phyloP scores from a whole-genome alignment of 2,797 vertebrate genomes.

The Syngnathus acus region DNA sequence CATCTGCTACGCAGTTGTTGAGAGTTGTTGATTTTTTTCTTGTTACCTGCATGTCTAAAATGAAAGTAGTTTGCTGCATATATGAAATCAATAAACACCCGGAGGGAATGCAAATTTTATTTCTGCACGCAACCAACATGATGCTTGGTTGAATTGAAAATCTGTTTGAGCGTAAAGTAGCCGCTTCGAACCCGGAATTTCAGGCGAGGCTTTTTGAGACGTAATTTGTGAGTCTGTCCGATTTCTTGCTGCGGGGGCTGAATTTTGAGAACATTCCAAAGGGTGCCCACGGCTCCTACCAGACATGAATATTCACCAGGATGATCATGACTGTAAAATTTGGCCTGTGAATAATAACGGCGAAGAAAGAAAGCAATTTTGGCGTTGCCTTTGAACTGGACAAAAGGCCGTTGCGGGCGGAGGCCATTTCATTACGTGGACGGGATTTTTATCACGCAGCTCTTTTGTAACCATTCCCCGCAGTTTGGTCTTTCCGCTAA shows the following conservation, averaged over 20 bases:
- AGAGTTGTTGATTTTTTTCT: too few relatives aligned
- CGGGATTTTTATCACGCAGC: background rate
- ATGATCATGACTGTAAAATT: background rate
- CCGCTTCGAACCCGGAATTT: too few relatives aligned
- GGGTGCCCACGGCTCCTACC: background rate
- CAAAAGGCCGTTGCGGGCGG: background rate
- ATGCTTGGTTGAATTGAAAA: too few relatives aligned
- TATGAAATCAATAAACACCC: too few relatives aligned
- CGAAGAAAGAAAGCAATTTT: background rate
- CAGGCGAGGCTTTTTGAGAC: background rate
- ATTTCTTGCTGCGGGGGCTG: background rate
- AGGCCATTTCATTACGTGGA: background rate
- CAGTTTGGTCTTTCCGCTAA: conserved; percentile 1
- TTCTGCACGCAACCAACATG: too few relatives aligned
- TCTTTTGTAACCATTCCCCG: background rate
- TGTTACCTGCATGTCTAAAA: too few relatives aligned
- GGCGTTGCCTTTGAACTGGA: background rate
- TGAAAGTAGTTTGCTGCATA: too few relatives aligned
- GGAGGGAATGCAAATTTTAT: too few relatives aligned
- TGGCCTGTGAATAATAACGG: background rate
- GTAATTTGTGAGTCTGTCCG: background rate
- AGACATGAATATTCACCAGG: background rate
- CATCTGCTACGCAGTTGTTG: too few relatives aligned
- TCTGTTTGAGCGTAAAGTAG: background rate
- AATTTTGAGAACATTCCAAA: background rate